Conservation (phyloP, 2,888 invertebrate species). For the Hypercompe scribonia region DNA sequence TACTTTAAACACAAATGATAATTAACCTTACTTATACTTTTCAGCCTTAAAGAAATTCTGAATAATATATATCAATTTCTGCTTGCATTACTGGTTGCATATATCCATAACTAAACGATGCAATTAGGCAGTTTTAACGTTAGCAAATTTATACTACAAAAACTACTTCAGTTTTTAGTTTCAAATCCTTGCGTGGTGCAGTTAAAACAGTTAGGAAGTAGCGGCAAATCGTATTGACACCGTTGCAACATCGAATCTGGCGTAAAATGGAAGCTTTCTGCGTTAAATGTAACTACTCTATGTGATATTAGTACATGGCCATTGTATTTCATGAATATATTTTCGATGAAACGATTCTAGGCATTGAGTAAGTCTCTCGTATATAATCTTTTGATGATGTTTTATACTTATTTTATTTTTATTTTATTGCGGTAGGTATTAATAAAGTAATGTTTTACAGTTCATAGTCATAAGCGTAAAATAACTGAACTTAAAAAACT, state of each 20-base stretch:
- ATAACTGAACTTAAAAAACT: too few relatives aligned
- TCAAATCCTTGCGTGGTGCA: slow-evolving; percentile 27
- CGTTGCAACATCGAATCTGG: slow-evolving; percentile 43
- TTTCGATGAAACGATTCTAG: neutral
- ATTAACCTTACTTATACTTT: too few relatives aligned
- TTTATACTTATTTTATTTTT: neutral
- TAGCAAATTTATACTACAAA: slow-evolving; percentile 36
- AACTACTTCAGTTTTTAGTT: slow-evolving; percentile 36
- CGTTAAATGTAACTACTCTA: neutral
- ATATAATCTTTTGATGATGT: neutral
- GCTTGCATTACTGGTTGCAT: neutral
- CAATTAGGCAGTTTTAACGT: slow-evolving; percentile 22
- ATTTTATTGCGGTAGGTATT: too few relatives aligned
- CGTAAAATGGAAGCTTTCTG: slow-evolving; percentile 43
- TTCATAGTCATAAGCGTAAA: too few relatives aligned
- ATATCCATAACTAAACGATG: neutral
- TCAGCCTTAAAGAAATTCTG: too few relatives aligned
- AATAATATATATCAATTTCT: too few relatives aligned
- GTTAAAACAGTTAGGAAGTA: slow-evolving; percentile 61
- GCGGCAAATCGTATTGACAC: slow-evolving; percentile 66
- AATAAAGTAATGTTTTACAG: too few relatives aligned
- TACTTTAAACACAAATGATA: too few relatives aligned
- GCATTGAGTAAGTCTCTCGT: too few relatives aligned
- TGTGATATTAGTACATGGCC: neutral
- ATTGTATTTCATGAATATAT: neutral